Conservation (phyloP, 1,140 invertebrate species). For the Chironomus striatipennis region DNA sequence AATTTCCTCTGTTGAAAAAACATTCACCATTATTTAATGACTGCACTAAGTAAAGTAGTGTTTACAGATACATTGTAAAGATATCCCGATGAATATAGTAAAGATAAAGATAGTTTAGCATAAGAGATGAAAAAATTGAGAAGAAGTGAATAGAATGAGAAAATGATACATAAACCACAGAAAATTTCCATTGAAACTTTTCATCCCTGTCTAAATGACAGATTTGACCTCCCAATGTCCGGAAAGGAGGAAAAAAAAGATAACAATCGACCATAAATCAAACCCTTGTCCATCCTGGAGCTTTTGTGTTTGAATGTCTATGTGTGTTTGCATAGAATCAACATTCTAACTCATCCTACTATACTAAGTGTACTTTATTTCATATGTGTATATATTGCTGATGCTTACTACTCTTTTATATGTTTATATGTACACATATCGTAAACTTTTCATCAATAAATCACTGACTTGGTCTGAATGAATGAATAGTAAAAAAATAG, state of each 20-base stretch:
- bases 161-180: background rate
- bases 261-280: conserved; percentile 13
- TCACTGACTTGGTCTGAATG: background rate
- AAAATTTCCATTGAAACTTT: conserved; percentile 6
- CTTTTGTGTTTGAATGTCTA: background rate
- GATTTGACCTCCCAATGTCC: background rate
- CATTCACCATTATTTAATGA: too few species aligned
- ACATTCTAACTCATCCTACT: too few species aligned
- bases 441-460: background rate
- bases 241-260: background rate
- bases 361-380: too few species aligned
- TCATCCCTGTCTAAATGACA: background rate
- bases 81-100: too few species aligned
- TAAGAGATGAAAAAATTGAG: background rate
- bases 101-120: too few species aligned
- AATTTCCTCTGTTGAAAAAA: too few species aligned
- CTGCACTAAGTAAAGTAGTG: background rate
- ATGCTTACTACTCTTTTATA: too few species aligned
- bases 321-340: too few species aligned
- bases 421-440: background rate
- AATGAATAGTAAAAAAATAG: background rate
- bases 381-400: too few species aligned
- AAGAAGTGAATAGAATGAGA: background rate
- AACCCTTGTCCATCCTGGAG: background rate
- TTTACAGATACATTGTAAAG: background rate